Percentiles rank a stretch among this genome's conserved stretches.
Evolutionary conservation across 2,797 vertebrate genomes (phyloP).

Genomic region (Thamnophis elegans): DNA sequence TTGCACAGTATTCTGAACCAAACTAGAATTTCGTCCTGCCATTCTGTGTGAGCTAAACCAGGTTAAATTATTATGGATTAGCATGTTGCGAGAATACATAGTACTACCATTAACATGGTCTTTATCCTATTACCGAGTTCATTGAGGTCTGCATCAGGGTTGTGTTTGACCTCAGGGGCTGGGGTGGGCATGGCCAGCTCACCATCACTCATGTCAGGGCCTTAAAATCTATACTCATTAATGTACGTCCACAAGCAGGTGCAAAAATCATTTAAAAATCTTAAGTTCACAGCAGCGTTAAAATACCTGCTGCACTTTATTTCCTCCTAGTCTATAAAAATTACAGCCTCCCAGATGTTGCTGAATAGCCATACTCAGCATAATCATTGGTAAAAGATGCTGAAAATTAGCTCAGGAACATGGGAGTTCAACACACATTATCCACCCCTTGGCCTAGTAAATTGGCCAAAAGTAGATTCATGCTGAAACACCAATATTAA

Average conservation of each 20-base stretch:
- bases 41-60: background rate
- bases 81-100: too few relatives aligned
- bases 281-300: slow-evolving; percentile 6
- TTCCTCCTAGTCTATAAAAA: background rate
- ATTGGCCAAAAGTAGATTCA: background rate
- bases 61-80: too few relatives aligned
- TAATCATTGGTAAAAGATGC: background rate
- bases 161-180: too few relatives aligned
- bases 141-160: too few relatives aligned
- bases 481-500: background rate
- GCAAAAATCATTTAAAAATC: background rate
- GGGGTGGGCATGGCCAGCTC: too few relatives aligned
- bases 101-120: too few relatives aligned
- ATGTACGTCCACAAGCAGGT: background rate
- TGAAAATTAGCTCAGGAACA: background rate
- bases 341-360: background rate
- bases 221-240: background rate
- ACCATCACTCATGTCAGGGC: too few relatives aligned
- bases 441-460: background rate
- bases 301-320: background rate
- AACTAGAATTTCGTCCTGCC: background rate
- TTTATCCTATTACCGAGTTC: too few relatives aligned
- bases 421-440: background rate
- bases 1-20: background rate
- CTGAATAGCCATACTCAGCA: background rate